A percentile compares a stretch with the other conserved stretches of the same genome.
These are phyloP conservation scores for Pelochelys cantorii DNA, from an alignment of 2,797 vertebrate genomes.

Conservation along the genomic window DNA sequence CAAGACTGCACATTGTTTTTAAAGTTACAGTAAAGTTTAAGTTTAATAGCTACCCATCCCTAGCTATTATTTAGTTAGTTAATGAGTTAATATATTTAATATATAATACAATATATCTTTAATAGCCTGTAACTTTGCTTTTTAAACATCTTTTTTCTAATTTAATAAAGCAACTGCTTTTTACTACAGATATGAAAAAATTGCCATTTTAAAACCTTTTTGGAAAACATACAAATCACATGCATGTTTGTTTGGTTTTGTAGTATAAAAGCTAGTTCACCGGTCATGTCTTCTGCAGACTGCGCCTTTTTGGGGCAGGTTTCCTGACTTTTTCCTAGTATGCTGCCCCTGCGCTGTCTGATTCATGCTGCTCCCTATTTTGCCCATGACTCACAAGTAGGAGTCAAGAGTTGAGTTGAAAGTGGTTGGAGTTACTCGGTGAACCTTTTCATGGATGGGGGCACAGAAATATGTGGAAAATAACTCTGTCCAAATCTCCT, in stretches of 20 bases:
- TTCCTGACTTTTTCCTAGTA: not conserved
- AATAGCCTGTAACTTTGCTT: not conserved
- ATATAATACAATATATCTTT: not conserved
- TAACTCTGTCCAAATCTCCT: not conserved
- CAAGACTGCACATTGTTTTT: too few relatives aligned
- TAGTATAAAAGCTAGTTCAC: not conserved
- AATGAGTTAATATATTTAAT: too few relatives aligned
- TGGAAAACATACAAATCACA: not conserved
- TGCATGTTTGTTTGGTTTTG: not conserved
- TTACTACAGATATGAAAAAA: not conserved
- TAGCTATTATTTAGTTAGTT: too few relatives aligned
- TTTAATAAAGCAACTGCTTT: not conserved
- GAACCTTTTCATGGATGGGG: not conserved
- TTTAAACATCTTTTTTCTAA: not conserved
- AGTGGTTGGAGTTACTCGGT: not conserved
- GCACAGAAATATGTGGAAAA: not conserved
- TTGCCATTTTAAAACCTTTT: not conserved
- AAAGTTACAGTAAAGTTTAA: too few relatives aligned
- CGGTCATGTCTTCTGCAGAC: not conserved
- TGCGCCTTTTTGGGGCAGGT: not conserved
- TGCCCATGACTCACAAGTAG: not conserved
- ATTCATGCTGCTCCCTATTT: not conserved
- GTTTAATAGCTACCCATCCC: too few relatives aligned
- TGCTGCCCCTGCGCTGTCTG: not conserved
- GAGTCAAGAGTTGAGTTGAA: not conserved